phyloP scores from a whole-genome alignment of 2,113 vertebrate species.

The Halcyon senegalensis region DNA sequence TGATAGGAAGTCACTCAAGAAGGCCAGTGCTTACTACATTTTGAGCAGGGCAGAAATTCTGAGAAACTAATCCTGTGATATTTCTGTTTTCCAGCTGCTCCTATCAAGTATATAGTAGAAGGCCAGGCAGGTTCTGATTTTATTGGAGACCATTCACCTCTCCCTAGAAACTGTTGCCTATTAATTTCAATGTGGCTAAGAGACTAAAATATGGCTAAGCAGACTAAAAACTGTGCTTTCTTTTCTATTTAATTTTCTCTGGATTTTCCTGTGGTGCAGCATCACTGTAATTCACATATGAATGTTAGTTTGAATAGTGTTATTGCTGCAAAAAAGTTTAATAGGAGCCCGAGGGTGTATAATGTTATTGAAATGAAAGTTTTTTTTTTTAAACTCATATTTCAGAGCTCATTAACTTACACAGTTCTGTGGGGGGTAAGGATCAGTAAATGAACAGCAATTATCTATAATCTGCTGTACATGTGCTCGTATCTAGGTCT shows the following conservation, averaged over 20 bases:
- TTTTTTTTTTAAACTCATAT: conserved; percentile 68
- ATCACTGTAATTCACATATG: conserved; percentile 53
- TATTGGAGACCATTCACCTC: background rate
- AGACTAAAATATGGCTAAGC: too few relatives aligned
- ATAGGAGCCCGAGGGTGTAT: conserved; percentile 27
- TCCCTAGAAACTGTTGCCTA: background rate
- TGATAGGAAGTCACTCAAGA: background rate
- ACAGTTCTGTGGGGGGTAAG: conserved; percentile 54
- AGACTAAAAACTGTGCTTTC: background rate
- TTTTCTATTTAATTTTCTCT: conserved; percentile 46
- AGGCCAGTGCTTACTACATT: background rate
- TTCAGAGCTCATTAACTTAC: conserved; percentile 67
- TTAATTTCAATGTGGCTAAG: conserved; percentile 4
- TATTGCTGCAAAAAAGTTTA: conserved; percentile 69
- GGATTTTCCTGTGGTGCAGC: conserved; percentile 36
- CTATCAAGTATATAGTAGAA: background rate
- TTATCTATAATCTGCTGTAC: conserved; percentile 53
- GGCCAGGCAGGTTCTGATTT: background rate
- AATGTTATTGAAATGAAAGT: conserved; percentile 58
- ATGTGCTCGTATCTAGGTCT: background rate
- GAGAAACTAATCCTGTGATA: background rate
- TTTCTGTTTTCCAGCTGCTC: background rate
- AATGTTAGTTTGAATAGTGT: conserved; percentile 54
- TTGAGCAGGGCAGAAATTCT: background rate
- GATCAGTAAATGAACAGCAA: conserved; percentile 61